These are phyloP conservation scores for Orius laevigatus DNA, from an alignment of 1,140 invertebrate species.

Conservation along the genomic window DNA sequence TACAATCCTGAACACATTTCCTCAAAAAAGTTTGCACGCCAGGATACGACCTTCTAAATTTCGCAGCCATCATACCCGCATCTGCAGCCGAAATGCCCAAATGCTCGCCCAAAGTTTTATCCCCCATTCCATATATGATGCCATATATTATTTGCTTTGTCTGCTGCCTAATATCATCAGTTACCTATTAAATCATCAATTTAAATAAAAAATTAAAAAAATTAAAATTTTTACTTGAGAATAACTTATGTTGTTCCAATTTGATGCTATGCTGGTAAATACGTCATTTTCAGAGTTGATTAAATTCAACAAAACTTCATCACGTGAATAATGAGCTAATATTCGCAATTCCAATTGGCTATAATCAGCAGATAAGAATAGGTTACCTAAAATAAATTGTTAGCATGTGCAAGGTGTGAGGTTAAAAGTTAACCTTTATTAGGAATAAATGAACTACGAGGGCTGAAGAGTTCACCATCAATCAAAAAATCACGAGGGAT, in stretches of 20 bases:
- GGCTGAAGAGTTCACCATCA: constrained; percentile 21
- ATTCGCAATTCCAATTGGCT: constrained; percentile 89
- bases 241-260: constrained; percentile 53
- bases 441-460: constrained; percentile 25
- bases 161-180: constrained; percentile 57
- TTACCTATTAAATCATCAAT: constrained; percentile 36
- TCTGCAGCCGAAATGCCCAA: constrained; percentile 65
- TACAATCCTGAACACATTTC: constrained; percentile 48
- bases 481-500: constrained; percentile 66
- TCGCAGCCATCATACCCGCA: constrained; percentile 59
- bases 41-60: constrained; percentile 71
- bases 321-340: constrained; percentile 75
- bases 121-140: constrained; percentile 95
- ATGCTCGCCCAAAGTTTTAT: constrained; percentile 62
- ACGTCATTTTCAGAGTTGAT: constrained; percentile 64
- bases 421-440: constrained; percentile 16
- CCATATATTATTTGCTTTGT: constrained; percentile 93
- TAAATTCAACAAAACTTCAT: constrained; percentile 49
- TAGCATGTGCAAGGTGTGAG: no score
- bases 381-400: constrained; percentile 27
- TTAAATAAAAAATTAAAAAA: neutral
- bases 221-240: constrained; percentile 31
- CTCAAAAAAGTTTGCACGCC: constrained; percentile 45
- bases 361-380: constrained; percentile 82
- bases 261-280: constrained; percentile 71